Evolutionary conservation across 1,140 invertebrate species (phyloP), one percentile per base, ranked within the genome.

Genomic region (Brachionus koreanus): DNA sequence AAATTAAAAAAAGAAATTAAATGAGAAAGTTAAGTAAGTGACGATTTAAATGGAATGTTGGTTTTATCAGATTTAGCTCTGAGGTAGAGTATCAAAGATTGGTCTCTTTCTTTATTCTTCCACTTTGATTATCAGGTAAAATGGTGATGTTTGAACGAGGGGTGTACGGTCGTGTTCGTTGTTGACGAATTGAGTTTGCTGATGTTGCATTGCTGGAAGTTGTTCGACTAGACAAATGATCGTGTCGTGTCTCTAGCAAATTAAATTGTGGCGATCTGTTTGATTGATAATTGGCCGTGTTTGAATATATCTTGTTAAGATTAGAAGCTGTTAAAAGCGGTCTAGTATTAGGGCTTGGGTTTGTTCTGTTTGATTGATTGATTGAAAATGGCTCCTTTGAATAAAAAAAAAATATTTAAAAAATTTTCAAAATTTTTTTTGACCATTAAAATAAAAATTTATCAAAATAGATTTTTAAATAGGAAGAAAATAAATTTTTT

Each of bases 51-150:
- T 46, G 42, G 42, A 74, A 74, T 69, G 65, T 69, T 39, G 33
- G 33, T 37, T 43, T 74, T 74, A 74, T 74, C 69, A 74, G 69
- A 74, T 23, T 46, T 46, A 72, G 4, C 3, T 35, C 5, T 19
- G 25, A 65, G 25, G 10, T 72, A 19, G 0, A 39, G 33, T n/a
- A 37, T 74, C 43, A 74, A 46, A 74, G 42, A 74, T 74, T 74
- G 19, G 69, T 74, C 43, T 74, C 69, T 74, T 74, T 74, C 43
- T 74, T 74, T 12, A 74, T 74, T 74, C 69, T 43, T 46, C 69
- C 65, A 39, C 63, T 72, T 72, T 39, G 69, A 74, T 74, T 74
- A 74, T 74, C 69, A 74, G 69, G 19, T 46, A 46, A 29, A 13
- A 46, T 23, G 67, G 16, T 72, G 13, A 43, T 74, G 19, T 74